These are phyloP conservation scores for Chionoecetes opilio DNA, from an alignment of 1,140 invertebrate species.

Conservation along the genomic window DNA sequence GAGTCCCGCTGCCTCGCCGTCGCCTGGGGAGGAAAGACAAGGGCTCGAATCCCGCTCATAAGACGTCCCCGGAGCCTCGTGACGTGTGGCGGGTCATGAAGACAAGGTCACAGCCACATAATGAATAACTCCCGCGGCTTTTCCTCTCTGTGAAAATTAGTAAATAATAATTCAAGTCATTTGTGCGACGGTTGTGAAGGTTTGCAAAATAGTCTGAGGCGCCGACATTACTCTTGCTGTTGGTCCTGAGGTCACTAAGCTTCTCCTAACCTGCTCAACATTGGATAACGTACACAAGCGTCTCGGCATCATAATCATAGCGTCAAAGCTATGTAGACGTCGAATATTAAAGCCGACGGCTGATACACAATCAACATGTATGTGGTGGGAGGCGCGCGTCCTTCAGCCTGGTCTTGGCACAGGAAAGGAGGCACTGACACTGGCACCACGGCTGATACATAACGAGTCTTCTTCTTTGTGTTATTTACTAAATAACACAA, in stretches of 20 bases:
- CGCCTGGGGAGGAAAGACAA: not conserved
- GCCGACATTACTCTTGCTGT: not conserved
- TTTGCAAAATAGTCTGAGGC: not conserved
- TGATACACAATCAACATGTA: conserved; percentile 10
- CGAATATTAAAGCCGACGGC: not conserved
- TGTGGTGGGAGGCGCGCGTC: not conserved
- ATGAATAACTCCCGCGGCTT: not conserved
- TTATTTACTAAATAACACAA: no score
- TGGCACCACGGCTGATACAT: not conserved
- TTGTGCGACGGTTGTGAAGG: not conserved
- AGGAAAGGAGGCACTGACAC: not conserved
- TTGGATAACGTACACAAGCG: not conserved
- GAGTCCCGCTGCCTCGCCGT: not conserved
- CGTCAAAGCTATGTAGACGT: not conserved
- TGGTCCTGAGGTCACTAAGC: not conserved
- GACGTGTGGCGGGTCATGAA: not conserved
- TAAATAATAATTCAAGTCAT: not conserved
- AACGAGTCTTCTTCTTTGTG: no score
- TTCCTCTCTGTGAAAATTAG: not conserved
- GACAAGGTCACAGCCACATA: not conserved
- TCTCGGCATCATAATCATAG: not conserved
- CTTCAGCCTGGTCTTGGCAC: not conserved
- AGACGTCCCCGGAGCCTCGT: not conserved
- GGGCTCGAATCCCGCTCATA: not conserved
- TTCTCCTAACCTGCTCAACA: not conserved